phyloP scores from a whole-genome alignment of 2,113 vertebrate genomes.

The Psettodes erumei region DNA sequence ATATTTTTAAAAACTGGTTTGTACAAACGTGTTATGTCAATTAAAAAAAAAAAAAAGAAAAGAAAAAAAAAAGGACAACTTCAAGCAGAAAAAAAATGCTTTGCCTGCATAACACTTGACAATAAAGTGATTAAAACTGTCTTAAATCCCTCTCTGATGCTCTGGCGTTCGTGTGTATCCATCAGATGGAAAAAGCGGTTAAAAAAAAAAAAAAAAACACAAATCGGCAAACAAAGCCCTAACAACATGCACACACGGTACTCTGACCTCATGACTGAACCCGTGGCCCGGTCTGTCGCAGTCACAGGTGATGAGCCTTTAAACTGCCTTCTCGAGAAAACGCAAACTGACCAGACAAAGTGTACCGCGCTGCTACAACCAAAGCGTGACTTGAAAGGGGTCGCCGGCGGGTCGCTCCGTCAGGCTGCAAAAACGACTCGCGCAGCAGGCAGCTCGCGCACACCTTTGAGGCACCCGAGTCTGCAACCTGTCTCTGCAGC shows the following conservation, averaged over 20 bases:
- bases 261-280: background rate
- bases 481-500: slow-evolving; percentile 8
- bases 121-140: slow-evolving; percentile 94
- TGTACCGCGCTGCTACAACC: background rate
- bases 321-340: background rate
- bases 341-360: background rate
- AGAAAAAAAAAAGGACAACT: slow-evolving; percentile 68
- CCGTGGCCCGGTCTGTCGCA: no score
- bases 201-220: background rate
- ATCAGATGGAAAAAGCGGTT: background rate
- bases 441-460: slow-evolving; percentile 5
- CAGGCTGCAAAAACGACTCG: slow-evolving; percentile 26
- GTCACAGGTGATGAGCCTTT: background rate
- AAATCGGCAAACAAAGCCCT: background rate
- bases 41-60: slow-evolving; percentile 82
- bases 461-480: slow-evolving; percentile 17
- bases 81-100: slow-evolving; percentile 86
- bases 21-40: slow-evolving; percentile 97
- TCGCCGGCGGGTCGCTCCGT: slow-evolving; percentile 37
- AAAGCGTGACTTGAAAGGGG: slow-evolving; percentile 18
- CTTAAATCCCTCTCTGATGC: slow-evolving; percentile 48
- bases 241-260: no score
- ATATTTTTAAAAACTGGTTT: slow-evolving; percentile 99
- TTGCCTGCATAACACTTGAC: slow-evolving; percentile 97
- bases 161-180: slow-evolving; percentile 35